phyloP scores from a whole-genome alignment of 2,888 invertebrate species.

The Xylota segnis region DNA sequence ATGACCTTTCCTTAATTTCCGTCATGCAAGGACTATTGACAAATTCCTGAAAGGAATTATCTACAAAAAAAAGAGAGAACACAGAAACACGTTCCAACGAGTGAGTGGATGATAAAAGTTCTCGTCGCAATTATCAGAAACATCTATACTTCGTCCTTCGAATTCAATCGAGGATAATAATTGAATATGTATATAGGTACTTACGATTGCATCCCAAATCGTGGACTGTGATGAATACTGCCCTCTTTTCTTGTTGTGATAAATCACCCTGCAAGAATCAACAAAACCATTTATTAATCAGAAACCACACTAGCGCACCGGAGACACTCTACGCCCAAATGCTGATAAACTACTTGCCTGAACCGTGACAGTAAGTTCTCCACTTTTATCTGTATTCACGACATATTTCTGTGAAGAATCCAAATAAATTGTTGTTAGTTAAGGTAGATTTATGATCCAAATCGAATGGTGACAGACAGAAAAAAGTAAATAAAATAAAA shows the following conservation, averaged over 20 bases:
- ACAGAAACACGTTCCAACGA: slow-evolving; percentile 7
- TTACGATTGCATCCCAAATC: slow-evolving; percentile 94
- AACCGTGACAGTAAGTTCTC: slow-evolving; percentile 90
- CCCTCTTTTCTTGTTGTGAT: slow-evolving; percentile 91
- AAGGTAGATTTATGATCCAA: slow-evolving; percentile 12
- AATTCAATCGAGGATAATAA: slow-evolving; percentile 3
- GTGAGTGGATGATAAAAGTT: neutral
- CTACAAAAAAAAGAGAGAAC: slow-evolving; percentile 85
- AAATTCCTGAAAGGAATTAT: slow-evolving; percentile 92
- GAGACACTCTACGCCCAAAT: neutral
- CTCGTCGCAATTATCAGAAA: neutral
- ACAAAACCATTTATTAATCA: slow-evolving; percentile 54
- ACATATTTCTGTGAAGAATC: slow-evolving; percentile 90
- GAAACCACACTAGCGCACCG: slow-evolving; percentile 7
- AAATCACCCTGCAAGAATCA: slow-evolving; percentile 89
- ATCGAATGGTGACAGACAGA: slow-evolving; percentile 9
- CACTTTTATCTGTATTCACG: slow-evolving; percentile 90
- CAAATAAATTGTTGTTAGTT: slow-evolving; percentile 28
- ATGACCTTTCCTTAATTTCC: slow-evolving; percentile 93
- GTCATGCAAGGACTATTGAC: slow-evolving; percentile 93
- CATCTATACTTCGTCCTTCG: neutral
- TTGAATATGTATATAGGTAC: slow-evolving; percentile 79
- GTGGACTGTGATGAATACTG: slow-evolving; percentile 94
- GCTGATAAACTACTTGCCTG: slow-evolving; percentile 86
- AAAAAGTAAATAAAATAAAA: slow-evolving; percentile 12